Evolutionary conservation across 2,113 vertebrate genomes (phyloP).

Genomic region (Dolichallabes microphthalmus): DNA sequence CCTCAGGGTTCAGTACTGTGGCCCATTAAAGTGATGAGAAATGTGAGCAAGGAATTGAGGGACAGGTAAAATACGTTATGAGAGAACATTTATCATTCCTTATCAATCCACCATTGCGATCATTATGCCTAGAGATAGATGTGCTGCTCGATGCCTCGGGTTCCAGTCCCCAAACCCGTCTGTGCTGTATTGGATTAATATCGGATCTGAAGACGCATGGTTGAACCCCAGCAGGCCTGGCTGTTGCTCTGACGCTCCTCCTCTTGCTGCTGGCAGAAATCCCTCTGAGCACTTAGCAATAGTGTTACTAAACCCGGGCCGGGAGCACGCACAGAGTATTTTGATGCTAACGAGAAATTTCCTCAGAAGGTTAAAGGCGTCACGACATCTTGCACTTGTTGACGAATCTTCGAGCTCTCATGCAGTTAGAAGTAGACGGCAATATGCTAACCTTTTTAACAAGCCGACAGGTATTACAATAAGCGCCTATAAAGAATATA

Average conservation of each 20-base stretch:
- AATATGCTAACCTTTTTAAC: neutral
- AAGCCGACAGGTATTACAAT: slow-evolving; percentile 31
- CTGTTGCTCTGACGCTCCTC: neutral
- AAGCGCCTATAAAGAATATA: slow-evolving; percentile 9
- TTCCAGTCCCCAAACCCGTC: neutral
- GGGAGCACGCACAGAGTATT: neutral
- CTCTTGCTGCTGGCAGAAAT: neutral
- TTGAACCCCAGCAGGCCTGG: slow-evolving; percentile 23
- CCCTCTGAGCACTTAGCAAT: slow-evolving; percentile 21
- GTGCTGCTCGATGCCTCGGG: neutral
- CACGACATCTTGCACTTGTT: neutral
- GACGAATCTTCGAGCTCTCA: neutral
- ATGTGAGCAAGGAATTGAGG: neutral
- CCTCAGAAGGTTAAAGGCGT: neutral
- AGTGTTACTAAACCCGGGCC: neutral
- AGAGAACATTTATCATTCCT: neutral
- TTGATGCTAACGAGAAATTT: slow-evolving; percentile 1
- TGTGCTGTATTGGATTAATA: neutral
- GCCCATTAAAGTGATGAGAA: neutral
- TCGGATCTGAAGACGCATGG: slow-evolving; percentile 3
- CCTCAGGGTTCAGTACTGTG: slow-evolving; percentile 7
- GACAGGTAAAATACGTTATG: neutral
- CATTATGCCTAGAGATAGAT: neutral
- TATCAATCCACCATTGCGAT: neutral
- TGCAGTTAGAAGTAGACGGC: slow-evolving; percentile 1